Evolutionary conservation across 2,797 vertebrate species (phyloP), one percentile per base, ranked within the genome.

Genomic region (Epinephelus awoara): DNA sequence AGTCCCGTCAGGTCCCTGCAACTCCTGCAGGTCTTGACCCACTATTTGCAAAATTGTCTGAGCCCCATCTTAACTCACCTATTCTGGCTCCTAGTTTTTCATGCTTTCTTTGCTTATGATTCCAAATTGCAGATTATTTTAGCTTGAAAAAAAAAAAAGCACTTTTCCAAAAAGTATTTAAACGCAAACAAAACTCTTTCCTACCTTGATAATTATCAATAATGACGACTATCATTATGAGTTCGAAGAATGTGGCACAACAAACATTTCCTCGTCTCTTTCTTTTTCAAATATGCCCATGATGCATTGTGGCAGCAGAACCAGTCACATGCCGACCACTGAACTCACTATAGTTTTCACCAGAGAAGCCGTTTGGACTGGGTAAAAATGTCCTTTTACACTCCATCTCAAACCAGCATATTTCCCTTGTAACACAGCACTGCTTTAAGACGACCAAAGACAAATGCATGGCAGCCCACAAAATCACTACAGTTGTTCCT

Each of bases 401-500:
- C 77, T 83, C 82, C 61, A 77, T 74, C 75, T 79, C 56, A n/a
- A 64, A 70, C 67, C 34, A 63, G 66, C 65, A 72, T 63, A 65
- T 66, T 77, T 49, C 25, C 55, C 75, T 11, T 10, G 57, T 69
- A 68, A 81, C 46, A 40, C 74, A 51, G 82, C 49, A 18, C 86
- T 11, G 54, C 86, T 87, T 78, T 49, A 52, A 85, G 91, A 88
- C 87, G n/a, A 85, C 79, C 91, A 75, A 75, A 88, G 82, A 91
- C 89, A 91, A 93, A 86, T 77, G 86, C 80, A 81, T 85, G 91
- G 90, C 91, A 92, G 90, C 88, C 93, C 91, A 68, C 92, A 91
- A 90, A 92, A 92, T 92, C 90, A 84, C 89, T 91, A 90, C 90
- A 92, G 90, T 93, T 92, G 93, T 94, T 92, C 88, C 82, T 85